These are phyloP conservation scores for Willowsia nigromaculata DNA, from an alignment of 2,888 invertebrate genomes.

Conservation along the genomic window DNA sequence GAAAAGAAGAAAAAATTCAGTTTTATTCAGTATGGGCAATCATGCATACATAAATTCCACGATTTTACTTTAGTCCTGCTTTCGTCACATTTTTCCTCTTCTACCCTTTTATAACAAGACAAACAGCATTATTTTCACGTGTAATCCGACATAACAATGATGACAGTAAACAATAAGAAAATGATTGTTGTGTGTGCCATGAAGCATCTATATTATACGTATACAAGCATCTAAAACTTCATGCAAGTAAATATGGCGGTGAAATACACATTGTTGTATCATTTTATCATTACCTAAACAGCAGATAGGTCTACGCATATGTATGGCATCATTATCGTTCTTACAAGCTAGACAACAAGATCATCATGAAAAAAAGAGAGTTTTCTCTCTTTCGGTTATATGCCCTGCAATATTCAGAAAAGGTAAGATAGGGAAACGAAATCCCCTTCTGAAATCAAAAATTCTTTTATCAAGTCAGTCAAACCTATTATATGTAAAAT, in stretches of 20 bases:
- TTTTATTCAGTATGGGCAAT: slow-evolving; percentile 54
- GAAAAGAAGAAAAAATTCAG: slow-evolving; percentile 18
- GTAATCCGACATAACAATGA: not conserved
- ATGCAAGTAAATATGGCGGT: too few relatives aligned
- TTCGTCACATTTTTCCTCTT: not conserved
- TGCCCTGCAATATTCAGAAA: not conserved
- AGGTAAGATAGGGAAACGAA: not conserved
- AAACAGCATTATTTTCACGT: not conserved
- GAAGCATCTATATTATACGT: too few relatives aligned
- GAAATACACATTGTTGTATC: not conserved
- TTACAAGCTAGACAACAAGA: slow-evolving; percentile 44
- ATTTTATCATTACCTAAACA: not conserved
- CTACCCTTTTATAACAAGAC: not conserved
- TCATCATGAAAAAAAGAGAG: slow-evolving; percentile 50
- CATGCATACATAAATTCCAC: slow-evolving; percentile 45
- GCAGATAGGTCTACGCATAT: not conserved
- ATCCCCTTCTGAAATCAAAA: slow-evolving; percentile 37
- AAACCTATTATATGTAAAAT: not conserved
- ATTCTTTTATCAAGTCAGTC: slow-evolving; percentile 39
- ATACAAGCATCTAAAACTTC: too few relatives aligned
- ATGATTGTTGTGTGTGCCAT: not conserved
- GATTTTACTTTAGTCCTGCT: not conserved
- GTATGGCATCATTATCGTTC: slow-evolving; percentile 3
- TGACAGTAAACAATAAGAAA: slow-evolving; percentile 6
- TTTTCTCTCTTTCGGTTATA: not conserved